A percentile compares a stretch with the other conserved stretches of the same genome.
These are phyloP conservation scores for Istiophorus platypterus DNA, from an alignment of 2,113 vertebrate genomes.

Conservation along the genomic window DNA sequence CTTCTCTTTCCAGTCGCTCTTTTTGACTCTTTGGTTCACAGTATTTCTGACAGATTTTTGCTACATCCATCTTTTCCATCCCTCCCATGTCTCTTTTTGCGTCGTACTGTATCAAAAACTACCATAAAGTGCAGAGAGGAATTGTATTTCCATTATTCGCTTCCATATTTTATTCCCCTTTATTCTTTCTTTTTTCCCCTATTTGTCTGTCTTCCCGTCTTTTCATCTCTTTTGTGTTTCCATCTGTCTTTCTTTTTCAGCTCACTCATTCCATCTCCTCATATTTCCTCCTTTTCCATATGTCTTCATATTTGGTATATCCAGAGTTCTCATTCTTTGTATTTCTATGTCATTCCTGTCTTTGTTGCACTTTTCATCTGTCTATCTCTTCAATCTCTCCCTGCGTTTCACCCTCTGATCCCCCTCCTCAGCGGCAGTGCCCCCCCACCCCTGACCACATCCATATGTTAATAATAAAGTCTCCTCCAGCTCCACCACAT, in stretches of 20 bases:
- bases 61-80: not conserved
- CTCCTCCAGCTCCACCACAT: constrained; percentile 71
- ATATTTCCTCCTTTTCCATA: not conserved
- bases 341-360: constrained; percentile 6
- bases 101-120: not conserved
- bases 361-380: constrained; percentile 40
- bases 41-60: not conserved
- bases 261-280: constrained; percentile 13
- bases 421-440: constrained; percentile 19
- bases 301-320: constrained; percentile 3
- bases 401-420: constrained; percentile 40
- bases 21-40: no score
- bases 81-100: not conserved
- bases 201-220: not conserved
- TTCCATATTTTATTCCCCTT: not conserved
- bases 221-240: not conserved
- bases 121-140: no score
- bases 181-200: not conserved
- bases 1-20: no score
- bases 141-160: not conserved
- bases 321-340: constrained; percentile 12
- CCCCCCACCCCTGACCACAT: constrained; percentile 57
- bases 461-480: constrained; percentile 75
- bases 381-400: constrained; percentile 30
- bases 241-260: not conserved